Conservation (phyloP, 2,888 invertebrate species). For the Zygogramma bicolorata region DNA sequence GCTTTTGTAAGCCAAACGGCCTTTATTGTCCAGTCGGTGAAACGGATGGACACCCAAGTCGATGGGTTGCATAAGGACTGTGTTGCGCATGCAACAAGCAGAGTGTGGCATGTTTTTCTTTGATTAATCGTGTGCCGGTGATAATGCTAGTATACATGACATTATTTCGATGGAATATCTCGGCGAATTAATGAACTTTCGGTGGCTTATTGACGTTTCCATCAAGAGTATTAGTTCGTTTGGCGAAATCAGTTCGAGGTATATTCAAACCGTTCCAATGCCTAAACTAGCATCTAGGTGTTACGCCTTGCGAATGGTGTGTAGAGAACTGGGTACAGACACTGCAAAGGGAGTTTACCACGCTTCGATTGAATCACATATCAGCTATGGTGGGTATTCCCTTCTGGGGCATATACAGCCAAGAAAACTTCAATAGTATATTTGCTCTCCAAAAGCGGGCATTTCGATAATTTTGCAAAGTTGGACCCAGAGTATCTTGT, state of each 20-base stretch:
- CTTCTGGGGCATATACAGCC: too few relatives aligned
- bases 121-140: slow-evolving; percentile 23
- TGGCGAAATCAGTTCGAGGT: neutral
- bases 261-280: too few relatives aligned
- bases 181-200: neutral
- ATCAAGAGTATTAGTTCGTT: neutral
- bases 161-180: slow-evolving; percentile 22
- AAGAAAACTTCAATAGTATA: too few relatives aligned
- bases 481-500: too few relatives aligned
- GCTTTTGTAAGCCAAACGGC: neutral
- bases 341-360: too few relatives aligned
- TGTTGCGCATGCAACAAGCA: slow-evolving; percentile 12
- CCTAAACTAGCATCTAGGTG: too few relatives aligned
- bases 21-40: slow-evolving; percentile 7
- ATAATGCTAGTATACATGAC: slow-evolving; percentile 18
- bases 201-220: neutral
- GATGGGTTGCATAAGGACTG: slow-evolving; percentile 16
- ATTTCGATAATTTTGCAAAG: too few relatives aligned
- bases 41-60: slow-evolving; percentile 20
- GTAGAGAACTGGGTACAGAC: too few relatives aligned
- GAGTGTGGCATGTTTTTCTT: slow-evolving; percentile 20
- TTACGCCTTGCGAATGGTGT: too few relatives aligned
- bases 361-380: too few relatives aligned
- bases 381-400: too few relatives aligned
- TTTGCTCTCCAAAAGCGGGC: too few relatives aligned